A percentile compares a stretch with the other conserved stretches of the same genome.
Conservation (phyloP, 2,797 vertebrate species). For the Sebastes glaucus region DNA sequence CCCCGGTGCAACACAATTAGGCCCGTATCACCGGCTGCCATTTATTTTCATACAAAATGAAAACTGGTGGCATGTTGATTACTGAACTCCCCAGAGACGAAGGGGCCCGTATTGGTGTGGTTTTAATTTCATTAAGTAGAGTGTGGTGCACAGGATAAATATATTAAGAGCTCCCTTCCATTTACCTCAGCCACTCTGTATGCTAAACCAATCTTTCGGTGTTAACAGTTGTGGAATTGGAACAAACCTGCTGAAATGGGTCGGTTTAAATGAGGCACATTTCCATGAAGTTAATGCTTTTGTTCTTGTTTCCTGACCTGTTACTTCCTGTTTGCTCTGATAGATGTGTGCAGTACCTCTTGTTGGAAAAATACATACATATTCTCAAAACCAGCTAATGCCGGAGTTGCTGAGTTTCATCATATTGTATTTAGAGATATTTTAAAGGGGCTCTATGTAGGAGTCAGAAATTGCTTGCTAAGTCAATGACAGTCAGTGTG, state of each 20-base stretch:
- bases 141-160: conserved; percentile 91
- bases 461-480: too few relatives aligned
- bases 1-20: conserved; percentile 91
- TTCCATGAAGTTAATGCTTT: conserved; percentile 1
- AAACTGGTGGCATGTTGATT: conserved; percentile 91
- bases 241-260: conserved; percentile 32
- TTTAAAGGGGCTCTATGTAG: too few relatives aligned
- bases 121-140: conserved; percentile 98
- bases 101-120: conserved; percentile 87
- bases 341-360: neutral
- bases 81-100: conserved; percentile 87
- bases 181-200: conserved; percentile 87
- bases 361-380: neutral
- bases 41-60: conserved; percentile 97
- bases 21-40: conserved; percentile 90
- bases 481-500: too few relatives aligned
- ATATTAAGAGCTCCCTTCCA: conserved; percentile 80
- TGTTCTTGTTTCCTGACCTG: conserved; percentile 10
- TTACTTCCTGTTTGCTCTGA: neutral
- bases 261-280: conserved; percentile 23
- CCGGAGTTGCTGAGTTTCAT: neutral
- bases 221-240: conserved; percentile 32
- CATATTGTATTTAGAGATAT: neutral
- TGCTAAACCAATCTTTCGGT: conserved; percentile 90
- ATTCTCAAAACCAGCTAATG: neutral